Percentiles rank a stretch among this genome's conserved stretches.
Conservation (phyloP, 1,140 invertebrate species). For the Drosophila obscura region DNA sequence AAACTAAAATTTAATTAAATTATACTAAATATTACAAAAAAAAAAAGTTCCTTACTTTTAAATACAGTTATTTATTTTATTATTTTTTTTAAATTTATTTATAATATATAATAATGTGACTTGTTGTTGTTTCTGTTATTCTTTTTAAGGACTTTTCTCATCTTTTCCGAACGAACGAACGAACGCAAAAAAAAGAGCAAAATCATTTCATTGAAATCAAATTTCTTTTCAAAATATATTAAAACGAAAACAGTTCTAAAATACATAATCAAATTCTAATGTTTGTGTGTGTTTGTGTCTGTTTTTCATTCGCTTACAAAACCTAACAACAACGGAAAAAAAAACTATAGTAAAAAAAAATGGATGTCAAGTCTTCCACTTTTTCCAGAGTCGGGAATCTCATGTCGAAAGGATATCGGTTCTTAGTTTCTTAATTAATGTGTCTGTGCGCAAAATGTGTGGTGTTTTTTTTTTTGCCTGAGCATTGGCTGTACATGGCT, state of each 20-base stretch:
- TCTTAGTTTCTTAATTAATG: slow-evolving; percentile 10
- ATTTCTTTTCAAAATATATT: slow-evolving; percentile 22
- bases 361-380: slow-evolving; percentile 51
- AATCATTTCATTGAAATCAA: slow-evolving; percentile 24
- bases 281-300: not conserved
- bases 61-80: not conserved
- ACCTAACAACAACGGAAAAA: slow-evolving; percentile 74
- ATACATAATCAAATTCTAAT: slow-evolving; percentile 11
- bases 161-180: slow-evolving; percentile 9
- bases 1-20: slow-evolving; percentile 69
- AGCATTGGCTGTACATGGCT: slow-evolving; percentile 30
- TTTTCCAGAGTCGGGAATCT: slow-evolving; percentile 40
- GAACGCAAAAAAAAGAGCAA: not conserved
- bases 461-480: slow-evolving; percentile 44
- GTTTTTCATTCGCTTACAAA: slow-evolving; percentile 59
- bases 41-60: slow-evolving; percentile 25
- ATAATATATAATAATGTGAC: slow-evolving; percentile 62
- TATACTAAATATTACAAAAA: slow-evolving; percentile 26
- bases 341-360: slow-evolving; percentile 30
- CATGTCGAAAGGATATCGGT: not conserved
- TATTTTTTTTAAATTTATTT: slow-evolving; percentile 13
- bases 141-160: slow-evolving; percentile 11
- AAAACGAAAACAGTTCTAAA: slow-evolving; percentile 16
- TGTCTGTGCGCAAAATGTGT: slow-evolving; percentile 64
- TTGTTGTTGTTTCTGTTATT: slow-evolving; percentile 65